Evolutionary conservation across 92 coral and sea anemone species (phyloP).

Genomic region (Porites divaricata): DNA sequence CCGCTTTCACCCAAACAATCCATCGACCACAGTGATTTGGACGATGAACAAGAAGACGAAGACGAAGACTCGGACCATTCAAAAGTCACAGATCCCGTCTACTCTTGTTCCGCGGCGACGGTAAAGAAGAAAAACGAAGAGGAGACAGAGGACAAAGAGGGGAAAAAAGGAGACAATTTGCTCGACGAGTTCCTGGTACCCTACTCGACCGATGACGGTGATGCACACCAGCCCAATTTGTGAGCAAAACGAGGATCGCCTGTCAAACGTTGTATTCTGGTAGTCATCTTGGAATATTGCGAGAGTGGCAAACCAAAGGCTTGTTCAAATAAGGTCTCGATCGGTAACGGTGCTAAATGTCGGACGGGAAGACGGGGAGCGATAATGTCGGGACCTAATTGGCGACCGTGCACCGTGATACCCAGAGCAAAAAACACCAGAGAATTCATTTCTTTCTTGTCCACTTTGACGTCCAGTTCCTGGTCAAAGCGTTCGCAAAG

Average conservation of each 20-base stretch:
- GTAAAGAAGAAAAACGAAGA: not conserved
- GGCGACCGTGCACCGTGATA: not conserved
- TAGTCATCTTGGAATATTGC: conserved; percentile 1
- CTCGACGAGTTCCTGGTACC: not conserved
- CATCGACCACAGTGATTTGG: too few species aligned
- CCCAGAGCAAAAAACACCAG: not conserved
- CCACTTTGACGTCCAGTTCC: not conserved
- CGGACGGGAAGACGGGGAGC: not conserved
- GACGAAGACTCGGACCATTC: too few species aligned
- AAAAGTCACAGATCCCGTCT: too few species aligned
- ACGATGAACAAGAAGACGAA: too few species aligned
- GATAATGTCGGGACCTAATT: not conserved
- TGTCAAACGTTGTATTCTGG: not conserved
- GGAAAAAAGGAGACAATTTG: not conserved
- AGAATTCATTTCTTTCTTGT: not conserved
- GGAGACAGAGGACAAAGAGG: not conserved
- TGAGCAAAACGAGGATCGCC: conserved; percentile 1
- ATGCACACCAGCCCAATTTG: not conserved
- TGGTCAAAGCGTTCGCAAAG: not conserved
- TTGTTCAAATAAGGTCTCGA: not conserved
- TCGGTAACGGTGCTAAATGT: not conserved
- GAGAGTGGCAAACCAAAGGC: not conserved
- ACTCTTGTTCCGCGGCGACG: not conserved
- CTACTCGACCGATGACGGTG: not conserved
- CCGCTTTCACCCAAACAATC: not conserved